Evolutionary conservation across 1,140 invertebrate genomes (phyloP).

Genomic region (Cylas formicarius): DNA sequence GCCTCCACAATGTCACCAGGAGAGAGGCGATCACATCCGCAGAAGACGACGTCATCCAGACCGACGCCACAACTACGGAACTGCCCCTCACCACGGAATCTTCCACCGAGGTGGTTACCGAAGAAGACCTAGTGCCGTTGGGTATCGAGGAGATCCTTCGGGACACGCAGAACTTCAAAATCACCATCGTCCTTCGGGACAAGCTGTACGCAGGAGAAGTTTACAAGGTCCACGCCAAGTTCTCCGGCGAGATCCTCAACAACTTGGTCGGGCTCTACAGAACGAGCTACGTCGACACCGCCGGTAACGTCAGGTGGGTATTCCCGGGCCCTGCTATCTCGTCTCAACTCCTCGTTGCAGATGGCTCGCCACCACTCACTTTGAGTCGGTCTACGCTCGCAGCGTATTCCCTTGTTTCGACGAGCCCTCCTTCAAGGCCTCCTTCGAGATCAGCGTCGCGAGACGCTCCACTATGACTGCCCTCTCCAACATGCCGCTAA

Average conservation of each 20-base stretch:
- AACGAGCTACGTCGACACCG: slow-evolving; percentile 30
- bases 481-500: slow-evolving; percentile 57
- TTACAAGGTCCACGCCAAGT: slow-evolving; percentile 32
- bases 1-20: slow-evolving; percentile 14
- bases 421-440: slow-evolving; percentile 79
- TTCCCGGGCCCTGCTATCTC: too few species aligned
- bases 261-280: slow-evolving; percentile 35
- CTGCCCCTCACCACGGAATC: not conserved
- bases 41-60: slow-evolving; percentile 1
- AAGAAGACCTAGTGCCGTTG: slow-evolving; percentile 13
- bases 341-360: slow-evolving; percentile 21
- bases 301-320: slow-evolving; percentile 28
- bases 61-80: not conserved
- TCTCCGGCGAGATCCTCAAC: slow-evolving; percentile 32
- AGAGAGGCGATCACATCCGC: slow-evolving; percentile 11
- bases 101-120: not conserved
- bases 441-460: slow-evolving; percentile 63
- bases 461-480: slow-evolving; percentile 53
- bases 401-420: slow-evolving; percentile 87
- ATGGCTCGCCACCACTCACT: slow-evolving; percentile 60
- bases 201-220: slow-evolving; percentile 19
- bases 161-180: slow-evolving; percentile 25
- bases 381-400: slow-evolving; percentile 76
- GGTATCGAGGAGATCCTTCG: slow-evolving; percentile 16
- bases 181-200: slow-evolving; percentile 24